phyloP scores from a whole-genome alignment of 1,140 invertebrate genomes.

The Daktulosphaira vitifoliae region DNA sequence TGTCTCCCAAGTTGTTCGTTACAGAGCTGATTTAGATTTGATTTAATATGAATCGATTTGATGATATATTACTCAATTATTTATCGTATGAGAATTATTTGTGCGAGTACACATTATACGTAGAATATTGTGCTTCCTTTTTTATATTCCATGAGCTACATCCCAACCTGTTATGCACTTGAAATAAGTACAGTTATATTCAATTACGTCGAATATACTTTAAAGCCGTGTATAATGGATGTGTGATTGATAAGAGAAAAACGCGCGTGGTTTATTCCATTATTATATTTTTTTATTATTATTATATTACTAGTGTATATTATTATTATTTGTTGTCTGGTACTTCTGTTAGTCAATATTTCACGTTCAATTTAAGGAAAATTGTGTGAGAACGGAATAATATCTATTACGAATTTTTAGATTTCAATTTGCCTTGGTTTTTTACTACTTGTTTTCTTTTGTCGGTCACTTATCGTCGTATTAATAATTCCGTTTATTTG shows the following conservation, averaged over 20 bases:
- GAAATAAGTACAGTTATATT: conserved; percentile 22
- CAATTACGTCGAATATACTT: conserved; percentile 9
- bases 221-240: conserved; percentile 18
- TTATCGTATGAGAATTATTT: no score
- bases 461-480: conserved; percentile 21
- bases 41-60: no score
- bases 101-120: no score
- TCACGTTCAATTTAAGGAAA: conserved; percentile 25
- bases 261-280: conserved; percentile 9
- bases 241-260: conserved; percentile 18
- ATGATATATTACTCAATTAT: no score
- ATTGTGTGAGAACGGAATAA: conserved; percentile 20
- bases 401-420: conserved; percentile 30
- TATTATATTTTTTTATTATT: conserved; percentile 16
- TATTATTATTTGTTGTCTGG: conserved; percentile 6
- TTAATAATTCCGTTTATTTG: neutral
- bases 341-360: conserved; percentile 19
- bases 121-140: no score
- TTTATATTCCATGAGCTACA: no score
- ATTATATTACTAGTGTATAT: conserved; percentile 11
- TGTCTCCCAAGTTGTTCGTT: no score
- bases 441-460: neutral
- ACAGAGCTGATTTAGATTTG: no score
- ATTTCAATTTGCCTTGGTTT: conserved; percentile 24
- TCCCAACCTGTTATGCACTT: no score